Percentiles rank a stretch among this genome's conserved stretches.
Conservation (phyloP, 2,113 vertebrate genomes). For the Rattus norvegicus region DNA sequence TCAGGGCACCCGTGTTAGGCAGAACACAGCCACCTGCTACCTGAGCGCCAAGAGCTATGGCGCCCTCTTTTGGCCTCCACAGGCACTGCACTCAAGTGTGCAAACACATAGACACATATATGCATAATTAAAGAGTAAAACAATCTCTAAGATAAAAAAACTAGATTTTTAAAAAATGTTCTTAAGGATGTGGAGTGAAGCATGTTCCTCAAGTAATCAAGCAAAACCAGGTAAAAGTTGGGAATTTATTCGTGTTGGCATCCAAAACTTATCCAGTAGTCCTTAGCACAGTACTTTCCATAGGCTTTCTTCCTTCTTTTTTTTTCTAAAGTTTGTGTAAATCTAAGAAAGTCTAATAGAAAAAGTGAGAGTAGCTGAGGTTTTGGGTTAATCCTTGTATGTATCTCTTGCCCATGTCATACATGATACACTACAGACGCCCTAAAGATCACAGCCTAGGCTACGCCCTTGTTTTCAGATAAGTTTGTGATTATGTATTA, state of each 20-base stretch:
- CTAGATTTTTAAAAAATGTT: not conserved
- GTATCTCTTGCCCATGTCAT: slow-evolving; percentile 7
- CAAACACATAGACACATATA: not conserved
- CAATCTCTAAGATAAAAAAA: not conserved
- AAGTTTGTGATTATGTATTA: not conserved
- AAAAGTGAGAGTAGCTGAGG: slow-evolving; percentile 38
- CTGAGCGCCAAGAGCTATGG: not conserved
- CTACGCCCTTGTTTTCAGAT: slow-evolving; percentile 36
- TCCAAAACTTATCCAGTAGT: slow-evolving; percentile 23
- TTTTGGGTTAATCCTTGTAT: slow-evolving; percentile 38
- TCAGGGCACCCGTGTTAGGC: not conserved
- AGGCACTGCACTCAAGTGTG: no score
- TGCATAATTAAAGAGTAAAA: not conserved
- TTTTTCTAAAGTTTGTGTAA: slow-evolving; percentile 5
- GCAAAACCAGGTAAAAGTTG: slow-evolving; percentile 37
- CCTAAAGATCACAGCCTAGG: slow-evolving; percentile 19
- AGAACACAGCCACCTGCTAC: no score
- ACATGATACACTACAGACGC: not conserved
- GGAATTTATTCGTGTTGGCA: not conserved
- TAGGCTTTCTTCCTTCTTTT: not conserved
- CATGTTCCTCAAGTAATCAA: not conserved
- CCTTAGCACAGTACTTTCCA: not conserved
- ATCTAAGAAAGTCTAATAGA: slow-evolving; percentile 41
- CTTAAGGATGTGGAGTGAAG: not conserved
- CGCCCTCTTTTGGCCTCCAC: not conserved